Conservation (phyloP, 2,797 vertebrate species). For the Siniperca obscura region DNA sequence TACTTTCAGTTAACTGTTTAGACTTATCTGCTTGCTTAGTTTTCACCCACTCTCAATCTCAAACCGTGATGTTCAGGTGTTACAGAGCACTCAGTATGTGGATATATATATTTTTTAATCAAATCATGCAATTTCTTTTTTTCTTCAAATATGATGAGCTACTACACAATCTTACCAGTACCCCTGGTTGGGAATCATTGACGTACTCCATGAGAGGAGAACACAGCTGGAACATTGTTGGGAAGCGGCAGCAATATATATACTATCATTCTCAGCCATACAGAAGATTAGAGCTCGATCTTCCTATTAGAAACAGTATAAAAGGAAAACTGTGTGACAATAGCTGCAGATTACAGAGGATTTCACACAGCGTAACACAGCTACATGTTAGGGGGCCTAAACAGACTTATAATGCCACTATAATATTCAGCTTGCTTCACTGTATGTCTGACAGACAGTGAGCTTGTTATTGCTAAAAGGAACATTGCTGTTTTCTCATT, state of each 20-base stretch:
- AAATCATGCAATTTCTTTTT: neutral
- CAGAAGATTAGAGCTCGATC: conserved; percentile 48
- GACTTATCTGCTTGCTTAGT: neutral
- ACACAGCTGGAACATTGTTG: conserved; percentile 25
- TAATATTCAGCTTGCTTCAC: conserved; percentile 35
- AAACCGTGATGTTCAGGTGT: neutral
- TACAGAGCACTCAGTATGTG: neutral
- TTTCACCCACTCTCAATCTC: neutral
- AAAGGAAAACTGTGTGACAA: conserved; percentile 53
- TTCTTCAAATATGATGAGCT: neutral
- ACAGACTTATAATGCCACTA: conserved; percentile 52
- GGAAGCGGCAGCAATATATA: conserved; percentile 22
- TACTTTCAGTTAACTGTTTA: neutral
- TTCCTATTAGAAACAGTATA: conserved; percentile 52
- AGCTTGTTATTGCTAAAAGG: conserved; percentile 51
- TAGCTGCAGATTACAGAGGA: conserved; percentile 73
- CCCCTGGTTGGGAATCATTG: conserved; percentile 9
- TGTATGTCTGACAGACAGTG: conserved; percentile 45
- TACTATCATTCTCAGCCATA: conserved; percentile 26
- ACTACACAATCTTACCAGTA: neutral
- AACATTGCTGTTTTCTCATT: conserved; percentile 31
- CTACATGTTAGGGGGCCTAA: conserved; percentile 50
- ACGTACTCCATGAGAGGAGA: conserved; percentile 1
- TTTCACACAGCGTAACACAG: conserved; percentile 59
- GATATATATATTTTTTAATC: neutral